Conservation (phyloP, 2,888 invertebrate genomes). For the Hermaeophaga mercurialis region DNA sequence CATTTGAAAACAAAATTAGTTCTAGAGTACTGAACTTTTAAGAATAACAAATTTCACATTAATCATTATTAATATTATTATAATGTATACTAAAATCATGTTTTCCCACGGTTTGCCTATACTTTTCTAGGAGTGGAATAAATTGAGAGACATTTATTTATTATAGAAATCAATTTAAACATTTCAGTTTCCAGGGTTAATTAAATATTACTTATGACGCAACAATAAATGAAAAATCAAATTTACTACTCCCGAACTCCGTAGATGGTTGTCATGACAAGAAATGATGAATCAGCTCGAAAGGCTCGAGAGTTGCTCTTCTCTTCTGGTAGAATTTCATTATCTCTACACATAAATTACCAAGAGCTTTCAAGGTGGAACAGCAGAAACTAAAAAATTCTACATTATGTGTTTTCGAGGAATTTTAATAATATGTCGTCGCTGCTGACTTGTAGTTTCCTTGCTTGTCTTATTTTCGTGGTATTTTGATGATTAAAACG, state of each 20-base stretch:
- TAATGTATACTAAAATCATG: too few species aligned
- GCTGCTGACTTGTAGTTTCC: conserved; percentile 8
- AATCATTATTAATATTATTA: too few species aligned
- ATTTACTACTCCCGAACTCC: conserved; percentile 12
- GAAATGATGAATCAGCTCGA: conserved; percentile 24
- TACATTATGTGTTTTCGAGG: conserved; percentile 46
- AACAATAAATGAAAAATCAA: conserved; percentile 15
- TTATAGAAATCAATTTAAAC: too few species aligned
- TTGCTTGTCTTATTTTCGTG: conserved; percentile 8
- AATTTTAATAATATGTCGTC: conserved; percentile 47
- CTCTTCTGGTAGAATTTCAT: conserved; percentile 46
- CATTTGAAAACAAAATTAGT: too few species aligned
- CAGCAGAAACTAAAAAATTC: conserved; percentile 41
- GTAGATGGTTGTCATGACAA: conserved; percentile 17
- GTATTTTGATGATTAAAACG: conserved; percentile 17
- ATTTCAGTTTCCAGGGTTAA: too few species aligned
- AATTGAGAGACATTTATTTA: too few species aligned
- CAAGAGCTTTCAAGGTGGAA: conserved; percentile 45
- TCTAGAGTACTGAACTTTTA: too few species aligned
- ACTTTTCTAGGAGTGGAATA: too few species aligned
- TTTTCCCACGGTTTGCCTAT: too few species aligned
- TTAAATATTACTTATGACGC: too few species aligned
- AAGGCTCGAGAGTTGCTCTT: conserved; percentile 28
- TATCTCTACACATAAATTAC: conserved; percentile 47
- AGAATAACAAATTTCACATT: too few species aligned